These are phyloP conservation scores for Periophthalmodon schlosseri DNA, from an alignment of 2,113 vertebrate genomes.

Conservation along the genomic window DNA sequence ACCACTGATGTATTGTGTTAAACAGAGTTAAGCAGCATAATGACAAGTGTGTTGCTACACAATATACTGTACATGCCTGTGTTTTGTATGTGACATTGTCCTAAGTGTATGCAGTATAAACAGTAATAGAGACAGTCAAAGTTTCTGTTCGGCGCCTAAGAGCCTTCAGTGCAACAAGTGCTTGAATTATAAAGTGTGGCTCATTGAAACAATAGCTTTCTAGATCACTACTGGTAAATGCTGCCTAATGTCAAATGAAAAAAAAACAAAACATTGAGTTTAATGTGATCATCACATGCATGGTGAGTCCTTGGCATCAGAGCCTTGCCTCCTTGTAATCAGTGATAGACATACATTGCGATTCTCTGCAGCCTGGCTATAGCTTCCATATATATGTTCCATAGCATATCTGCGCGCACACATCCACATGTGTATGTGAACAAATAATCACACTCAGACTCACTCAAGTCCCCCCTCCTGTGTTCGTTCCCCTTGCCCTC, in stretches of 20 bases:
- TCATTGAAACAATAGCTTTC: neutral
- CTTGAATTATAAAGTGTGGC: neutral
- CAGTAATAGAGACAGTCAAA: neutral
- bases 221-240: neutral
- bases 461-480: constrained; percentile 75
- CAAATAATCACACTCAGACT: constrained; percentile 78
- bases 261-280: neutral
- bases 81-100: neutral
- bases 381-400: constrained; percentile 31
- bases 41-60: neutral
- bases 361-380: constrained; percentile 20
- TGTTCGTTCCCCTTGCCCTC: constrained; percentile 83
- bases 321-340: neutral
- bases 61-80: neutral
- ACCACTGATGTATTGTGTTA: no score
- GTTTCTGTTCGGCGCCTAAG: neutral
- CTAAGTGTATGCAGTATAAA: neutral
- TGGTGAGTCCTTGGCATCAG: neutral
- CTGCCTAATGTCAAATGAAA: neutral
- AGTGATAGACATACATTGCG: constrained; percentile 3
- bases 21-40: no score
- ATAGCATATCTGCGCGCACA: constrained; percentile 29
- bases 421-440: constrained; percentile 54
- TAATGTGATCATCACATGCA: neutral
- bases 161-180: constrained; percentile 8